Percentiles rank a stretch among this genome's conserved stretches.
Conservation (phyloP, 2,888 invertebrate genomes). For the Sinodicranocentrus sp. region DNA sequence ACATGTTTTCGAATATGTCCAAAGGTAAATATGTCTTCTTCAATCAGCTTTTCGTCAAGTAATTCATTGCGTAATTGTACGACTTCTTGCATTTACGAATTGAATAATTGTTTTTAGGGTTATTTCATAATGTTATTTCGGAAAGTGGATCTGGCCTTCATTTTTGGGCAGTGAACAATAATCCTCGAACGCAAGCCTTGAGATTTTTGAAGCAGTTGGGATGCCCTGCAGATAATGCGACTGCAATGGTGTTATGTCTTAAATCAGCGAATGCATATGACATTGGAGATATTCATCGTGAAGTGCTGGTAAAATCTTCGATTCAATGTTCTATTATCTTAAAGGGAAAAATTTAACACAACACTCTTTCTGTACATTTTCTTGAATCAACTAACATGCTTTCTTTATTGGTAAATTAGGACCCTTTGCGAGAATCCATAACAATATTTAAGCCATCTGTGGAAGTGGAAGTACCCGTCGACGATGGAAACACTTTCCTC, state of each 20-base stretch:
- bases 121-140: slow-evolving; percentile 60
- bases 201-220: slow-evolving; percentile 53
- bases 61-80: background rate
- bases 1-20: slow-evolving; percentile 62
- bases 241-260: slow-evolving; percentile 52
- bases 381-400: too few species aligned
- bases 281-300: slow-evolving; percentile 60
- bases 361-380: too few species aligned
- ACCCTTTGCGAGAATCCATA: slow-evolving; percentile 63
- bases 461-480: slow-evolving; percentile 36
- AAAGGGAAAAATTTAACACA: too few species aligned
- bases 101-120: slow-evolving; percentile 42
- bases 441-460: slow-evolving; percentile 61
- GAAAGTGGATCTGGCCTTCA: slow-evolving; percentile 56
- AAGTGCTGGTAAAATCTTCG: slow-evolving; percentile 65
- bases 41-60: too few species aligned
- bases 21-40: slow-evolving; percentile 28
- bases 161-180: slow-evolving; percentile 64
- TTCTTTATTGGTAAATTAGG: too few species aligned
- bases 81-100: background rate
- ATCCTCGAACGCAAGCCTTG: slow-evolving; percentile 57
- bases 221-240: slow-evolving; percentile 54
- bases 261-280: slow-evolving; percentile 43
- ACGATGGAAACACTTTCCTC: slow-evolving; percentile 65
- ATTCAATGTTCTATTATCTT: too few species aligned